Evolutionary conservation across 1,140 invertebrate species (phyloP).

Genomic region (Hylaeus anthracinus): DNA sequence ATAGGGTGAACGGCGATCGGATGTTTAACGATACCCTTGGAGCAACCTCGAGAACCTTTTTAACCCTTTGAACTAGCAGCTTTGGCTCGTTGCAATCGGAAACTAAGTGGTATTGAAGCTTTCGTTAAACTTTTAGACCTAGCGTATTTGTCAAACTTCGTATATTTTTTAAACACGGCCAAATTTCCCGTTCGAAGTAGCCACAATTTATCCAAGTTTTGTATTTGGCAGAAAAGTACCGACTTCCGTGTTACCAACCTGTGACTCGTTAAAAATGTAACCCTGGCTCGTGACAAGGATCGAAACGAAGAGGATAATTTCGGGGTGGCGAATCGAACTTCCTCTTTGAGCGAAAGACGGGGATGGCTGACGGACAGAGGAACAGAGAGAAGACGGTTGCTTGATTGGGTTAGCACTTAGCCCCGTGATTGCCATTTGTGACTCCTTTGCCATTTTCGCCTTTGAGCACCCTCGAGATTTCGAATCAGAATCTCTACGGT

Average conservation of each 20-base stretch:
- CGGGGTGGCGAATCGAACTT: conserved; percentile 13
- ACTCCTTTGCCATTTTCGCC: conserved; percentile 65
- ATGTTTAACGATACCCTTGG: conserved; percentile 13
- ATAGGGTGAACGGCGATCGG: conserved; percentile 6
- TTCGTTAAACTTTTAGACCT: too few relatives aligned
- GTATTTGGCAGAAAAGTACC: too few relatives aligned
- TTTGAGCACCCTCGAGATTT: conserved; percentile 48
- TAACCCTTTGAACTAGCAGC: neutral
- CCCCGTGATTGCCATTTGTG: conserved; percentile 73
- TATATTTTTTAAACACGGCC: too few relatives aligned
- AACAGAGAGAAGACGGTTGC: conserved; percentile 14
- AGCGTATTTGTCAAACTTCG: too few relatives aligned
- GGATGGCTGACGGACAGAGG: conserved; percentile 9
- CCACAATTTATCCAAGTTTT: too few relatives aligned
- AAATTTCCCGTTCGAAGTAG: too few relatives aligned
- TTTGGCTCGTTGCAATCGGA: too few relatives aligned
- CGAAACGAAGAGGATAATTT: conserved; percentile 43
- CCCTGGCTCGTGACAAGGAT: neutral
- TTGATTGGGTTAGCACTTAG: conserved; percentile 73
- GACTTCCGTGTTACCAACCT: too few relatives aligned
- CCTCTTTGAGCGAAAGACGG: conserved; percentile 6
- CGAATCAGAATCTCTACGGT: conserved; percentile 26
- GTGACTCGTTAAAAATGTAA: neutral
- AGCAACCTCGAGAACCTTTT: neutral
- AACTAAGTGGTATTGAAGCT: too few relatives aligned